Evolutionary conservation across 1,140 invertebrate genomes (phyloP).

Genomic region (Drosophila sp.): DNA sequence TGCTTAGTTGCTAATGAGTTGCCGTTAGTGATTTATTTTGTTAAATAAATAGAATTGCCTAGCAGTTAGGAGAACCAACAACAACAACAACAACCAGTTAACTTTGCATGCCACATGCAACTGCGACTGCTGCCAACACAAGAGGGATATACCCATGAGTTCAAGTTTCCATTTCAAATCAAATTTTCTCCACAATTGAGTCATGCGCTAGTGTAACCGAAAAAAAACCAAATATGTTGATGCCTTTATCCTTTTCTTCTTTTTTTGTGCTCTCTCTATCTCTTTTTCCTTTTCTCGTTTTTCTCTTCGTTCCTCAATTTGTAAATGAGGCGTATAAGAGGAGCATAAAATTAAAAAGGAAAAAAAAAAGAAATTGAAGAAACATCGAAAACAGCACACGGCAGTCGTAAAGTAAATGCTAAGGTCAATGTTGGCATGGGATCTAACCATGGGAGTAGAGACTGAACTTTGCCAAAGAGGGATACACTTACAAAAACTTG

Average conservation of each 20-base stretch:
- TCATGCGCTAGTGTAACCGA: not conserved
- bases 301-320: slow-evolving; percentile 31
- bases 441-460: not conserved
- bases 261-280: not conserved
- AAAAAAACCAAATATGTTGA: not conserved
- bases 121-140: slow-evolving; percentile 10
- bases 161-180: slow-evolving; percentile 2
- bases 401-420: slow-evolving; percentile 74
- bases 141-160: not conserved
- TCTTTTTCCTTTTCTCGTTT: not conserved
- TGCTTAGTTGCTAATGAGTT: slow-evolving; percentile 80
- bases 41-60: slow-evolving; percentile 80
- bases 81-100: slow-evolving; percentile 18
- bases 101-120: slow-evolving; percentile 75
- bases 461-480: not conserved
- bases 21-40: slow-evolving; percentile 81
- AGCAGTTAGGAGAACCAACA: slow-evolving; percentile 47
- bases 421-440: slow-evolving; percentile 21
- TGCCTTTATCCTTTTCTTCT: not conserved
- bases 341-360: slow-evolving; percentile 58
- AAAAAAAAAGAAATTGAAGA: slow-evolving; percentile 9
- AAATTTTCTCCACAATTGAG: slow-evolving; percentile 9
- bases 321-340: slow-evolving; percentile 63
- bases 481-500: too few species aligned
- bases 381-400: slow-evolving; percentile 57